phyloP scores from a whole-genome alignment of 2,888 invertebrate species.

The Melipona bicolor region DNA sequence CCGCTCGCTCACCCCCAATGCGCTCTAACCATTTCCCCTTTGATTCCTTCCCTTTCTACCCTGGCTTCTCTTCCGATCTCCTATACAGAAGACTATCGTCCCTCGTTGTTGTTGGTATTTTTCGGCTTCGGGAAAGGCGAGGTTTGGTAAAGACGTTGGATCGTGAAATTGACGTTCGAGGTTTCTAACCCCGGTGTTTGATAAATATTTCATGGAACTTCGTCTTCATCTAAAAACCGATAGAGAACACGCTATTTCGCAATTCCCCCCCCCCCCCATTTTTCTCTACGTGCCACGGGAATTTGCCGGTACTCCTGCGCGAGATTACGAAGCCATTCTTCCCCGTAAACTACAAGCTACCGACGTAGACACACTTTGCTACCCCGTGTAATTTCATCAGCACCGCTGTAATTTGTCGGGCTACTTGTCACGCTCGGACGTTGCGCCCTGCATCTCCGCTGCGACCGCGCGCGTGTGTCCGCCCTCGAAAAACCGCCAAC shows the following conservation, averaged over 20 bases:
- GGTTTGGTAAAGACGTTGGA: background rate
- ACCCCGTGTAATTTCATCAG: conserved; percentile 45
- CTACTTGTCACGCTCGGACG: conserved; percentile 51
- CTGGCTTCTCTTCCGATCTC: too few species aligned
- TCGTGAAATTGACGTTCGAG: background rate
- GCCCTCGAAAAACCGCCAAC: conserved; percentile 35
- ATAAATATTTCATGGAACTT: background rate
- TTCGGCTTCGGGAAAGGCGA: too few species aligned
- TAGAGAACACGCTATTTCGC: background rate
- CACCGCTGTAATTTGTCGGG: conserved; percentile 50
- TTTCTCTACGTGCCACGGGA: conserved; percentile 6
- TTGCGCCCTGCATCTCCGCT: conserved; percentile 22
- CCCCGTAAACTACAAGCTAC: conserved; percentile 57
- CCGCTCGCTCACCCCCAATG: background rate
- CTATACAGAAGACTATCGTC: background rate
- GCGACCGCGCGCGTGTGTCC: conserved; percentile 7
- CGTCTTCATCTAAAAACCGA: background rate
- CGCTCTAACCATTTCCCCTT: background rate
- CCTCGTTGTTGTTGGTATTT: background rate
- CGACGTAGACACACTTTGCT: conserved; percentile 56
- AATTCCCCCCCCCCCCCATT: background rate
- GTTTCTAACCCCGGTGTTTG: background rate
- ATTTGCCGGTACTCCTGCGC: conserved; percentile 31
- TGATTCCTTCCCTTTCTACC: background rate
- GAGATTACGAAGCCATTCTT: conserved; percentile 58